phyloP scores from a whole-genome alignment of 1,140 invertebrate genomes.

The Oreohelix idahoensis region DNA sequence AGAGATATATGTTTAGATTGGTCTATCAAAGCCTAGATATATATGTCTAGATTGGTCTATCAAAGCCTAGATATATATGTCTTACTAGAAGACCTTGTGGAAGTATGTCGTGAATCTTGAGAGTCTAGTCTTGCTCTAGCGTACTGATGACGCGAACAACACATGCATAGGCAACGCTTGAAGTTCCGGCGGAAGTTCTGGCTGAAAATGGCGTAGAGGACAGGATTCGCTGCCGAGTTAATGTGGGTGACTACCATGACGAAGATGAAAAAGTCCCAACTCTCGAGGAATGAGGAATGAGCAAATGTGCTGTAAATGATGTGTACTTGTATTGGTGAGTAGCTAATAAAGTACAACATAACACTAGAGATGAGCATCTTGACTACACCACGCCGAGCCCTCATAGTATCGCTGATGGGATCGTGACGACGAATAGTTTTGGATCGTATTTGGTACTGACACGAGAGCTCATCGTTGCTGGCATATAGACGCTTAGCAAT shows the following conservation, averaged over 20 bases:
- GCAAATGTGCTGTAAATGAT: constrained; percentile 70
- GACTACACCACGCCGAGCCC: constrained; percentile 70
- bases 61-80: no score
- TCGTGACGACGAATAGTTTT: background rate
- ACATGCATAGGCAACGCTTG: constrained; percentile 58
- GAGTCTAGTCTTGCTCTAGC: no score
- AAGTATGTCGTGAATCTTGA: no score
- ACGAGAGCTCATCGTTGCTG: constrained; percentile 58
- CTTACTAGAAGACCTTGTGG: no score
- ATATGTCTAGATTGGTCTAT: no score
- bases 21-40: no score
- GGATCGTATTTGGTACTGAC: constrained; percentile 48
- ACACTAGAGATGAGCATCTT: constrained; percentile 74
- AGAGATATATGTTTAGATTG: no score
- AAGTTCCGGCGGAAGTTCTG: constrained; percentile 72
- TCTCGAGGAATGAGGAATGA: constrained; percentile 61
- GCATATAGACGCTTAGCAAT: constrained; percentile 68
- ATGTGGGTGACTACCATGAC: constrained; percentile 71
- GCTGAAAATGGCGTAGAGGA: constrained; percentile 73
- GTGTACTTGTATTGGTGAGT: constrained; percentile 70
- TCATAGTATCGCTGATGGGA: constrained; percentile 61
- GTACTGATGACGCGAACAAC: no score
- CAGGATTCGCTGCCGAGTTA: constrained; percentile 72
- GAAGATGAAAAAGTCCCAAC: constrained; percentile 70
- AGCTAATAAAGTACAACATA: constrained; percentile 72